A percentile compares a stretch with the other conserved stretches of the same genome.
Conservation (phyloP, 2,113 vertebrate genomes). For the Epinephelus fuscoguttatus region DNA sequence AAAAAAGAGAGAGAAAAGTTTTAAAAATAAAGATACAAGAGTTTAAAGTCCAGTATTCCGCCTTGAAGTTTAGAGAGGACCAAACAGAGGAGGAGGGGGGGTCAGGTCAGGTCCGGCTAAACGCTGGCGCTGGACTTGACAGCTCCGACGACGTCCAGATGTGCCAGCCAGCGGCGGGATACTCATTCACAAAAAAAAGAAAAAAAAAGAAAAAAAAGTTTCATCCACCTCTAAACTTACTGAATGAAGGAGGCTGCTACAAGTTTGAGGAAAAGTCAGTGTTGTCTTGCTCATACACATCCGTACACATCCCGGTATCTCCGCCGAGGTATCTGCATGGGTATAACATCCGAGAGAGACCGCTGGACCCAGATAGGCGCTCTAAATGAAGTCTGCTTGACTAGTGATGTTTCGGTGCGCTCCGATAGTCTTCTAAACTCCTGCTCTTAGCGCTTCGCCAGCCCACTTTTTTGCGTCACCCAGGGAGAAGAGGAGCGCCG, state of each 20-base stretch:
- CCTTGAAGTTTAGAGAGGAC: constrained; percentile 36
- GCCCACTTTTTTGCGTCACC: constrained; percentile 86
- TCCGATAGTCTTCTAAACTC: constrained; percentile 78
- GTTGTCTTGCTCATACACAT: constrained; percentile 53
- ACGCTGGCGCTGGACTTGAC: constrained; percentile 54
- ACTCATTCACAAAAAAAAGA: constrained; percentile 72
- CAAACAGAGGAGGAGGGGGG: background rate
- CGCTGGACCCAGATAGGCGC: constrained; percentile 45
- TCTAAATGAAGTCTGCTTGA: constrained; percentile 65
- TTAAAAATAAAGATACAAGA: constrained; percentile 8
- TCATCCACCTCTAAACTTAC: constrained; percentile 55
- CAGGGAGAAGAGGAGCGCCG: constrained; percentile 63
- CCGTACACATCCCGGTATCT: constrained; percentile 62
- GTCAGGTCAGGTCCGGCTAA: constrained; percentile 52
- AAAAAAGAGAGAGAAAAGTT: constrained; percentile 8
- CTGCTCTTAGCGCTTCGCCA: constrained; percentile 81
- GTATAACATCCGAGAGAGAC: constrained; percentile 70
- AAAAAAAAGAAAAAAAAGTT: constrained; percentile 61
- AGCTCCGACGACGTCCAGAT: constrained; percentile 73
- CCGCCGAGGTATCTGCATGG: constrained; percentile 54
- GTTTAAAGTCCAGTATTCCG: constrained; percentile 65
- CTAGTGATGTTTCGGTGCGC: constrained; percentile 75
- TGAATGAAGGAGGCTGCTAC: constrained; percentile 48
- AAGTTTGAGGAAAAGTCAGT: constrained; percentile 48
- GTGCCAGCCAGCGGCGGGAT: constrained; percentile 67